These are phyloP conservation scores for Conger conger DNA, from an alignment of 2,113 vertebrate genomes.

Conservation along the genomic window DNA sequence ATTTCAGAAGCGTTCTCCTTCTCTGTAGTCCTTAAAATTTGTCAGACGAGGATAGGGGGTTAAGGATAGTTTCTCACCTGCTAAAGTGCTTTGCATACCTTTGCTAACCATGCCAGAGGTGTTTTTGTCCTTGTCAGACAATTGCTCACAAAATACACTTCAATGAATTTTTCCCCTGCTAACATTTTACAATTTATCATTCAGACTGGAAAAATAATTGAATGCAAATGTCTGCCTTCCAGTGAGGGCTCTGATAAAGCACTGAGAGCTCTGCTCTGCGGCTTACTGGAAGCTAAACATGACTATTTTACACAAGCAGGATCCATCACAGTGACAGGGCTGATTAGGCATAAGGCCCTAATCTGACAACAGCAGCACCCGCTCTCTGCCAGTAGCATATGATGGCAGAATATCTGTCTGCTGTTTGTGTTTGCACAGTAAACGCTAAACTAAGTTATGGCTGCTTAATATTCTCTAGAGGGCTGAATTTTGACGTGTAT, in stretches of 20 bases:
- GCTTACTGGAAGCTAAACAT: neutral
- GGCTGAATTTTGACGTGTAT: neutral
- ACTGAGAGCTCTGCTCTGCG: neutral
- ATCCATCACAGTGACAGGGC: constrained; percentile 5
- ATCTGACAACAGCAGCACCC: neutral
- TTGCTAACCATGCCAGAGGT: neutral
- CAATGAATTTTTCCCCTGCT: neutral
- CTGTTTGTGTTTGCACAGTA: neutral
- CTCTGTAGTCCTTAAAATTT: neutral
- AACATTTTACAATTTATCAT: neutral
- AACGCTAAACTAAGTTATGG: neutral
- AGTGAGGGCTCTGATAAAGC: neutral
- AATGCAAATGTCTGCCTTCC: neutral
- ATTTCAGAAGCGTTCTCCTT: neutral
- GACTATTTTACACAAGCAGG: neutral
- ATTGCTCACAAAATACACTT: neutral
- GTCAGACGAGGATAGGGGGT: neutral
- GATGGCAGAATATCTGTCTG: neutral
- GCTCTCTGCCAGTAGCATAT: neutral
- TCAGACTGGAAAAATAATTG: constrained; percentile 1
- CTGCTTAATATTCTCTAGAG: neutral
- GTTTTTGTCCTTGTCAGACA: neutral
- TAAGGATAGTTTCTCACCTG: neutral
- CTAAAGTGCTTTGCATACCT: neutral
- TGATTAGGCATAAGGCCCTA: neutral